Evolutionary conservation across 2,888 invertebrate genomes (phyloP).

Genomic region (Acanthacorydalis orientalis): DNA sequence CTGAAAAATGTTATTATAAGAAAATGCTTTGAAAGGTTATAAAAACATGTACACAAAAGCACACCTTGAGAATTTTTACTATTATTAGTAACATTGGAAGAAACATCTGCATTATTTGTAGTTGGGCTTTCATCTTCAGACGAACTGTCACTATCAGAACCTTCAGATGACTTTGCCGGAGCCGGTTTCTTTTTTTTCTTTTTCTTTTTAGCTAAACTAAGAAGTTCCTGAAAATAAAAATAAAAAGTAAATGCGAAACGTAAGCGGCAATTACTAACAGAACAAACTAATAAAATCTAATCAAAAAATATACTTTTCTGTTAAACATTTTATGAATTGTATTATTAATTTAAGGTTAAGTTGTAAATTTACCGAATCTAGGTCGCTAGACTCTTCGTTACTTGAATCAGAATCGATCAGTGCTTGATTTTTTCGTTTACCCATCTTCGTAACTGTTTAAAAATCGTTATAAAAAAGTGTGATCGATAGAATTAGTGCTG

Average conservation of each 20-base stretch:
- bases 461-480: no score
- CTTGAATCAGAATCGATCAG: conserved; percentile 71
- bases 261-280: neutral
- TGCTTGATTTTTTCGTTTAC: conserved; percentile 69
- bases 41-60: neutral
- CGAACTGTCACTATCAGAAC: conserved; percentile 22
- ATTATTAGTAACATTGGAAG: neutral
- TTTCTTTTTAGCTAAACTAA: conserved; percentile 68
- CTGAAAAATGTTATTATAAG: neutral
- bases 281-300: neutral
- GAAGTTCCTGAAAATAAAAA: conserved; percentile 44
- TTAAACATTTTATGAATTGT: neutral
- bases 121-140: conserved; percentile 18
- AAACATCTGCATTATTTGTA: conserved; percentile 14
- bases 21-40: neutral
- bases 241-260: neutral
- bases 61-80: neutral
- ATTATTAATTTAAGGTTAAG: conserved; percentile 11
- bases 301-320: no score
- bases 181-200: conserved; percentile 39
- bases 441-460: conserved; percentile 35
- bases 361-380: conserved; percentile 48
- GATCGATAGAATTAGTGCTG: no score
- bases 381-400: conserved; percentile 62
- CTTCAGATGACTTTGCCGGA: conserved; percentile 14